A percentile compares a stretch with the other conserved stretches of the same genome.
Conservation (phyloP, 1,140 invertebrate genomes). For the Octopus sinensis region DNA sequence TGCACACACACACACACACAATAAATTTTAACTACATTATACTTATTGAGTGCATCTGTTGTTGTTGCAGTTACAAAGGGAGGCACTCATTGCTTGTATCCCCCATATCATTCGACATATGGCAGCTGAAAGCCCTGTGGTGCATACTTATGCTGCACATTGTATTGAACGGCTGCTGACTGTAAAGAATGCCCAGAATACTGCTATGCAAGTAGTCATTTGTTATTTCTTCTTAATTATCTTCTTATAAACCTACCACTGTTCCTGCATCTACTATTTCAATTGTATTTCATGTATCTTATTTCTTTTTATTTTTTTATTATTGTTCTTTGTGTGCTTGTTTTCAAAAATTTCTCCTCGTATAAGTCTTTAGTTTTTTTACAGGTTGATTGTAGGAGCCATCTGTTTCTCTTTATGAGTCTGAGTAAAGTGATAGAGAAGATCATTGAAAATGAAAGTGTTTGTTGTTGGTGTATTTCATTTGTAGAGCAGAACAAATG, state of each 20-base stretch:
- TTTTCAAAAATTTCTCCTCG: constrained; percentile 34
- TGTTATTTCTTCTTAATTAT: too few relatives aligned
- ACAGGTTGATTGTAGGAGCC: too few relatives aligned
- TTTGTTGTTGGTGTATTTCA: too few relatives aligned
- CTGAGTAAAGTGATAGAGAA: too few relatives aligned
- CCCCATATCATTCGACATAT: constrained; percentile 76
- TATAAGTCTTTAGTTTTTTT: too few relatives aligned
- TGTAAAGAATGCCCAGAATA: constrained; percentile 62
- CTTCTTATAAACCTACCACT: too few relatives aligned
- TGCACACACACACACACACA: too few relatives aligned
- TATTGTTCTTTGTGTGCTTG: constrained; percentile 1
- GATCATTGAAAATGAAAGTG: too few relatives aligned
- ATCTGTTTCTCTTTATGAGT: too few relatives aligned
- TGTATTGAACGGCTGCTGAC: constrained; percentile 85
- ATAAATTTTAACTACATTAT: too few relatives aligned
- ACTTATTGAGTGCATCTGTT: not conserved
- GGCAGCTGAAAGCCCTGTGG: constrained; percentile 73
- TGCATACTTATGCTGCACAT: constrained; percentile 91
- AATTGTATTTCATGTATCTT: not conserved
- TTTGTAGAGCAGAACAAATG: too few relatives aligned
- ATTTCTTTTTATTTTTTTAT: not conserved
- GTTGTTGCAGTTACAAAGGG: constrained; percentile 66
- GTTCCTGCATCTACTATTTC: too few relatives aligned
- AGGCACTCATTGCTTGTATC: constrained; percentile 68
- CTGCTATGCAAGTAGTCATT: constrained; percentile 40